Evolutionary conservation across 2,797 vertebrate species (phyloP).

Genomic region (Melanotaenia boesemani): DNA sequence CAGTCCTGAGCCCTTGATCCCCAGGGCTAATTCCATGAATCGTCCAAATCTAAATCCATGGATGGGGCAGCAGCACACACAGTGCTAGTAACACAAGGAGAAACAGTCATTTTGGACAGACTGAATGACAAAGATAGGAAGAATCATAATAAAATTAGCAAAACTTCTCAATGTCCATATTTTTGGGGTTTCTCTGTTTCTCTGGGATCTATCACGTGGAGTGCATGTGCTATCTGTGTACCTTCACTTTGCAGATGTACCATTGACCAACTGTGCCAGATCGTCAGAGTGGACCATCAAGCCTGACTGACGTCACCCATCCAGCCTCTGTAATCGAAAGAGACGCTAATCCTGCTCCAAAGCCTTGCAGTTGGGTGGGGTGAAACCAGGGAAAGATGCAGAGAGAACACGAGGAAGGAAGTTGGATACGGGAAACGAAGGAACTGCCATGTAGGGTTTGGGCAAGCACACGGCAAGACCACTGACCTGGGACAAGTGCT

Average conservation of each 20-base stretch:
- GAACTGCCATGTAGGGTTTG: constrained; percentile 25
- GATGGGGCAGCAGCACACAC: constrained; percentile 55
- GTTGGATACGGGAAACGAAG: constrained; percentile 47
- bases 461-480: constrained; percentile 19
- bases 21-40: constrained; percentile 81
- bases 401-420: constrained; percentile 66
- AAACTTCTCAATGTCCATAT: constrained; percentile 12
- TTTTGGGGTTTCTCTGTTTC: background rate
- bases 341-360: constrained; percentile 89
- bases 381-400: constrained; percentile 72
- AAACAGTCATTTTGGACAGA: constrained; percentile 16
- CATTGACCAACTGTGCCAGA: constrained; percentile 53
- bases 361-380: constrained; percentile 89
- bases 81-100: constrained; percentile 30
- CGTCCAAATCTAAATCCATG: constrained; percentile 83
- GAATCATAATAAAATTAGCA: constrained; percentile 4
- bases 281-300: constrained; percentile 68
- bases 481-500: constrained; percentile 21
- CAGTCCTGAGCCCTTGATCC: constrained; percentile 79
- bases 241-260: constrained; percentile 52
- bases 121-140: background rate
- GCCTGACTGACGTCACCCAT: constrained; percentile 79
- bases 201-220: background rate
- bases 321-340: constrained; percentile 81
- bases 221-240: constrained; percentile 19